Evolutionary conservation across 2,113 vertebrate genomes (phyloP).

Genomic region (Lates calcarifer): DNA sequence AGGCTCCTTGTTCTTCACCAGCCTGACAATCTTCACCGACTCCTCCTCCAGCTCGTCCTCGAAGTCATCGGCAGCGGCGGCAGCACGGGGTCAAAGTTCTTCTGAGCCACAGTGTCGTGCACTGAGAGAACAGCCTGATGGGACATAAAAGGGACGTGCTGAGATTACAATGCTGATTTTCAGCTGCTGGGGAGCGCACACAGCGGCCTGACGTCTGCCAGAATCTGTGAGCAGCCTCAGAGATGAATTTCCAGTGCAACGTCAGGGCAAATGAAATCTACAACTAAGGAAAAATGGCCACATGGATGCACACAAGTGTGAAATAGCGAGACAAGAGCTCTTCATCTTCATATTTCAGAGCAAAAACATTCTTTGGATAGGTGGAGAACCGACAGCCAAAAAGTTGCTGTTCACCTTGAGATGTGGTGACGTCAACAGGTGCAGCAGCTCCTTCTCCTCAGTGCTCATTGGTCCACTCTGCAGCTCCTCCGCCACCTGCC

Average conservation of each 20-base stretch:
- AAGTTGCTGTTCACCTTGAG: constrained; percentile 86
- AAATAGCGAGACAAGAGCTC: rapidly evolving
- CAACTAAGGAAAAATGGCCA: background rate
- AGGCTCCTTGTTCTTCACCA: constrained; percentile 98
- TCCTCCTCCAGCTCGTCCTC: constrained; percentile 96
- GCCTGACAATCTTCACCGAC: constrained; percentile 95
- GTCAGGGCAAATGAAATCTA: background rate
- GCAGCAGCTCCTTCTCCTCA: constrained; percentile 92
- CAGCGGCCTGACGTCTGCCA: constrained; percentile 1
- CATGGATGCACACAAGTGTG: background rate
- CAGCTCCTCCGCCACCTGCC: constrained; percentile 94
- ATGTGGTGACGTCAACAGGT: constrained; percentile 93
- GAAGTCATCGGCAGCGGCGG: constrained; percentile 94
- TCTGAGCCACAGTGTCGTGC: constrained; percentile 96
- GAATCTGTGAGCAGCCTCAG: background rate
- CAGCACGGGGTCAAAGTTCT: constrained; percentile 96
- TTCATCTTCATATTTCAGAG: background rate
- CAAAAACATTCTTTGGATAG: too few species aligned
- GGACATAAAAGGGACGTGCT: background rate
- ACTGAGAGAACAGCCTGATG: constrained; percentile 93
- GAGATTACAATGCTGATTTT: background rate
- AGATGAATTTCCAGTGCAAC: background rate
- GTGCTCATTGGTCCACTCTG: constrained; percentile 91
- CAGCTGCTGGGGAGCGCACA: background rate
- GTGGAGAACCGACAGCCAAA: background rate